Conservation (phyloP, 2,797 vertebrate genomes). For the Morelia viridis region DNA sequence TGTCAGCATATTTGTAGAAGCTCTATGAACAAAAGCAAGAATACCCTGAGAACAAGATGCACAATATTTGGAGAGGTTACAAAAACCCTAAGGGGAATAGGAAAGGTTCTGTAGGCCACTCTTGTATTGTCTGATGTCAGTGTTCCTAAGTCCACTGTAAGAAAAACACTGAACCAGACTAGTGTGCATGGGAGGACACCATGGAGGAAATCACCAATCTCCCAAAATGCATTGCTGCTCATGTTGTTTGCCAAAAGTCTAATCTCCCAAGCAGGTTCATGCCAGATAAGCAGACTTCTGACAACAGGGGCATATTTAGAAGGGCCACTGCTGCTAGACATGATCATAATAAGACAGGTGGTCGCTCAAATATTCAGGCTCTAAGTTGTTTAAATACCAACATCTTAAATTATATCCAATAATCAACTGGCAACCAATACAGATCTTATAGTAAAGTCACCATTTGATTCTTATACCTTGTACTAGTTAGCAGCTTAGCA, state of each 20-base stretch:
- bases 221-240: not conserved
- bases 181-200: not conserved
- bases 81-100: not conserved
- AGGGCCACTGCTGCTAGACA: no score
- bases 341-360: no score
- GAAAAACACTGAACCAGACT: not conserved
- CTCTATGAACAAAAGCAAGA: not conserved
- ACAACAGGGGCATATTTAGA: no score
- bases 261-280: not conserved
- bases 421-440: not conserved
- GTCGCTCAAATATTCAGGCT: no score
- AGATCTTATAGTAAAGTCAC: not conserved
- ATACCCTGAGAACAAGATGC: not conserved
- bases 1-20: not conserved
- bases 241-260: not conserved
- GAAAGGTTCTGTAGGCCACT: not conserved
- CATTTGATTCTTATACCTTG: not conserved
- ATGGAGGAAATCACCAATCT: not conserved
- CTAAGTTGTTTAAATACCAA: not conserved
- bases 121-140: not conserved
- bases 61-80: not conserved
- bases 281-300: not conserved
- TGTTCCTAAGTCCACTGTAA: not conserved
- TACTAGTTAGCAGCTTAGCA: not conserved
- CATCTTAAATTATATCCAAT: not conserved